Evolutionary conservation across 2,888 invertebrate genomes (phyloP).

Genomic region (Dolichomitus sp.): DNA sequence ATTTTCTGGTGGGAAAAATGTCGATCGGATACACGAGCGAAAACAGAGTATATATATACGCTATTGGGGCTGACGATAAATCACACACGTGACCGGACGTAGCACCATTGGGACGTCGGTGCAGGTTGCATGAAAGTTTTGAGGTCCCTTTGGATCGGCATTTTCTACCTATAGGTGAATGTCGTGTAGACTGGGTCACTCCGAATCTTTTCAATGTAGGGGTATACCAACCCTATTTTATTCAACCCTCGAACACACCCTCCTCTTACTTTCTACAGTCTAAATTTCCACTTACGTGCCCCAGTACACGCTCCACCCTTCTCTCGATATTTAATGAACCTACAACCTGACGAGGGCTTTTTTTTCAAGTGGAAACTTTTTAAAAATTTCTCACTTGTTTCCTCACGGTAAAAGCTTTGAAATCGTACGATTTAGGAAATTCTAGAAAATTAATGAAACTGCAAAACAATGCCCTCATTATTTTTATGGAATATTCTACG

Average conservation of each 20-base stretch:
- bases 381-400: neutral
- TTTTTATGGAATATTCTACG: too few species aligned
- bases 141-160: constrained; percentile 25
- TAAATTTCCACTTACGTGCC: constrained; percentile 26
- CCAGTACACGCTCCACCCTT: neutral
- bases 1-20: constrained; percentile 6
- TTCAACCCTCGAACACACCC: constrained; percentile 43
- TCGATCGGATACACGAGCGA: neutral
- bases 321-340: constrained; percentile 40
- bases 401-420: neutral
- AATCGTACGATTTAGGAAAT: neutral
- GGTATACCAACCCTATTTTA: constrained; percentile 39
- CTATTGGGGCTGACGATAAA: constrained; percentile 45
- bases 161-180: neutral
- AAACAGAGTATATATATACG: neutral
- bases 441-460: neutral
- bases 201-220: constrained; percentile 4
- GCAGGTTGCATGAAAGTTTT: constrained; percentile 30
- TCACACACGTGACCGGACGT: constrained; percentile 44
- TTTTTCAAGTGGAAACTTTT: constrained; percentile 10
- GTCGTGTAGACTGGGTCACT: neutral
- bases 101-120: constrained; percentile 7
- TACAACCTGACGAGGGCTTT: constrained; percentile 9
- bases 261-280: constrained; percentile 26
- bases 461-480: too few species aligned